Evolutionary conservation across 1,140 invertebrate species (phyloP).

Genomic region (Stegodyphus dumicola): DNA sequence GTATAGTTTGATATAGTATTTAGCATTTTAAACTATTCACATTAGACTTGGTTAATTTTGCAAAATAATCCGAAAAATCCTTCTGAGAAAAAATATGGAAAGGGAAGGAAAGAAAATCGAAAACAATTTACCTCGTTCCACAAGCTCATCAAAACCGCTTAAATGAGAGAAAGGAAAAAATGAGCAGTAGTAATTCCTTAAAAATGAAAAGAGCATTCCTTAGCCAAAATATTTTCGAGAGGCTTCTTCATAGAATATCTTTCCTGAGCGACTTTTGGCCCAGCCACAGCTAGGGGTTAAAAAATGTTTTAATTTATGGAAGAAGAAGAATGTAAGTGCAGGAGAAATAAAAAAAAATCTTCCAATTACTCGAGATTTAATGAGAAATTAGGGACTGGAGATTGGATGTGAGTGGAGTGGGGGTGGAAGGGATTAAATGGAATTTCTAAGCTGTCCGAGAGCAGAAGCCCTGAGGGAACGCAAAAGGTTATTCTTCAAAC

Average conservation of each 20-base stretch:
- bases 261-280: not conserved
- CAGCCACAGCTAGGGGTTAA: constrained; percentile 28
- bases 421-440: constrained; percentile 45
- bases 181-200: not conserved
- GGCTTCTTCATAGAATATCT: constrained; percentile 1
- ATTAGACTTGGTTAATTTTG: not conserved
- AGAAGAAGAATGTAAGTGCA: constrained; percentile 25
- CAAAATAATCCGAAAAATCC: not conserved
- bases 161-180: not conserved
- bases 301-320: constrained; percentile 61
- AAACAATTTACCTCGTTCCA: not conserved
- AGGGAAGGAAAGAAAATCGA: not conserved
- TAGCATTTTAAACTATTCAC: too few species aligned
- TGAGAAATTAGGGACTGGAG: constrained; percentile 56
- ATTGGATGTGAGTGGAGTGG: constrained; percentile 29
- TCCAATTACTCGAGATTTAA: constrained; percentile 60
- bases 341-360: constrained; percentile 22
- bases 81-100: not conserved
- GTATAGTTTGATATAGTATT: too few species aligned
- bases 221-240: not conserved
- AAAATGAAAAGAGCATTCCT: not conserved
- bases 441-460: constrained; percentile 31
- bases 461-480: constrained; percentile 33
- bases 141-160: constrained; percentile 2
- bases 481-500: constrained; percentile 56